These are phyloP conservation scores for Leptopterna dolabrata DNA, from an alignment of 2,888 invertebrate genomes.

Conservation along the genomic window DNA sequence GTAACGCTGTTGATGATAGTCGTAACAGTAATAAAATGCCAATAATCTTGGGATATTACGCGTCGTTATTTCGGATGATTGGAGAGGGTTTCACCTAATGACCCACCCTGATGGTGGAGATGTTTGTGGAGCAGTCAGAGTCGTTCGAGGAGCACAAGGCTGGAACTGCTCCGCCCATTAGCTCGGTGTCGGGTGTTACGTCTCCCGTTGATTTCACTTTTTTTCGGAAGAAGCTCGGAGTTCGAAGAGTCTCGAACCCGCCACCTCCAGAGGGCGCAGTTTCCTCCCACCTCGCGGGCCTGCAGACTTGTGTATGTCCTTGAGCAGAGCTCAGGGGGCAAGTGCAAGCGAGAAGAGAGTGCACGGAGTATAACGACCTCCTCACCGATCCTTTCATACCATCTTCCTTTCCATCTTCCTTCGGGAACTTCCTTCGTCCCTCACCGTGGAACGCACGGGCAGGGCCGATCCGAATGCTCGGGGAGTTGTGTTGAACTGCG, in stretches of 20 bases:
- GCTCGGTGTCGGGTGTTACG: not conserved
- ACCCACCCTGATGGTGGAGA: not conserved
- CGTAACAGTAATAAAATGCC: not conserved
- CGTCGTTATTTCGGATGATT: not conserved
- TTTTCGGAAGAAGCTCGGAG: not conserved
- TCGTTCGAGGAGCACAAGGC: not conserved
- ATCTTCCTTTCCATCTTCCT: constrained; percentile 6
- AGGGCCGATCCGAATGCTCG: not conserved
- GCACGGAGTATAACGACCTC: constrained; percentile 31
- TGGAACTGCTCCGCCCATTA: not conserved
- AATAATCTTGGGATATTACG: not conserved
- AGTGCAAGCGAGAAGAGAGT: constrained; percentile 42
- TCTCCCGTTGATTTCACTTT: not conserved
- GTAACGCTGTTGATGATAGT: too few species aligned
- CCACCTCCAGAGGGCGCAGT: not conserved
- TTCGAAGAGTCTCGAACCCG: not conserved
- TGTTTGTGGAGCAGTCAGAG: not conserved
- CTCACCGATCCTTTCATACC: constrained; percentile 4
- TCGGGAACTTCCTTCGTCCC: not conserved
- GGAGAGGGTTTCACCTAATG: not conserved
- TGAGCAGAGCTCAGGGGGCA: constrained; percentile 22
- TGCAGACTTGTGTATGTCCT: constrained; percentile 33
- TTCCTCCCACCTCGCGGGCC: constrained; percentile 17
- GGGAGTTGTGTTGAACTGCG: constrained; percentile 12
- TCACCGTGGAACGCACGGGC: not conserved